Conservation (phyloP, 64 coral and sea anemone species). For the Hydrozoanthus tunicans region DNA sequence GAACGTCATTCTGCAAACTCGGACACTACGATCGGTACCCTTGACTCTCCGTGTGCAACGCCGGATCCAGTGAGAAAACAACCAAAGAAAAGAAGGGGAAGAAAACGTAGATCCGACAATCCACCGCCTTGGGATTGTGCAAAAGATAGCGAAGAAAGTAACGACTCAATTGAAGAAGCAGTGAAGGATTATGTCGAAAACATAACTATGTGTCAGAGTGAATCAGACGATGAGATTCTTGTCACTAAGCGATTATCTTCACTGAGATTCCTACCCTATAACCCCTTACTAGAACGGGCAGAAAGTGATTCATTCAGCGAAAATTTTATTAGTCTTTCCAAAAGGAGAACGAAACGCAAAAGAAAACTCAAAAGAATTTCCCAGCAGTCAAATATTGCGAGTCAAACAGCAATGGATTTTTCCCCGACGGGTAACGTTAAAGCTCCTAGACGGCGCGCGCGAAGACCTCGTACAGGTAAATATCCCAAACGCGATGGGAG, state of each 20-base stretch:
- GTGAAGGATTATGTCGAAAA: slow-evolving; percentile 94
- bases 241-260: slow-evolving; percentile 66
- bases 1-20: slow-evolving; percentile 88
- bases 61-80: slow-evolving; percentile 66
- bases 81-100: slow-evolving; percentile 73
- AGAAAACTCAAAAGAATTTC: slow-evolving; percentile 63
- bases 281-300: slow-evolving; percentile 73
- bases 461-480: slow-evolving; percentile 39
- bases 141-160: slow-evolving; percentile 79
- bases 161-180: slow-evolving; percentile 93
- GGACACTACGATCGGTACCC: slow-evolving; percentile 81
- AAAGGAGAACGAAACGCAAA: slow-evolving; percentile 77
- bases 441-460: slow-evolving; percentile 4
- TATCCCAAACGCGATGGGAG: slow-evolving; percentile 40
- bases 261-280: slow-evolving; percentile 34
- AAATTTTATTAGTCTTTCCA: slow-evolving; percentile 62
- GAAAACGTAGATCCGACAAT: slow-evolving; percentile 89
- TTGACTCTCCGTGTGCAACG: slow-evolving; percentile 85
- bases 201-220: slow-evolving; percentile 90
- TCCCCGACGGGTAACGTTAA: slow-evolving; percentile 32
- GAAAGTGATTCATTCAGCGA: slow-evolving; percentile 72
- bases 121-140: slow-evolving; percentile 68
- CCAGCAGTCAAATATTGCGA: slow-evolving; percentile 25
- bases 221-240: slow-evolving; percentile 75
- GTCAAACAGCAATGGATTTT: slow-evolving; percentile 55